These are phyloP conservation scores for Sarcophaga peregrina DNA, from an alignment of 1,140 invertebrate genomes.

Conservation along the genomic window DNA sequence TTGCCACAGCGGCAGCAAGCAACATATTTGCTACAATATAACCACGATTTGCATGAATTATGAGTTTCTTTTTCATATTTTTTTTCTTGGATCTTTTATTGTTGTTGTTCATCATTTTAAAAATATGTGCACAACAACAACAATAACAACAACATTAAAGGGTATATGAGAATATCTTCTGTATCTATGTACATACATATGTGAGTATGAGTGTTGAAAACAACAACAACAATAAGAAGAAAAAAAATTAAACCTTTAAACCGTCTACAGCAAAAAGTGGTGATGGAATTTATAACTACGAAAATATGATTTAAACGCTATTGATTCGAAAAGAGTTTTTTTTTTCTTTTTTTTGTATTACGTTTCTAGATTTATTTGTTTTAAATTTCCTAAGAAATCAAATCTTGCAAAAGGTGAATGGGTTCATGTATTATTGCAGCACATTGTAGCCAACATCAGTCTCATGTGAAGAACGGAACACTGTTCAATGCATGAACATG, in stretches of 20 bases:
- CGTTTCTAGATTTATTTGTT: conserved; percentile 1
- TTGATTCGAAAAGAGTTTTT: conserved; percentile 37
- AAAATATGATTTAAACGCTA: conserved; percentile 41
- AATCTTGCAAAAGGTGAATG: conserved; percentile 30
- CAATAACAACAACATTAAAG: no score
- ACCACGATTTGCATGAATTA: conserved; percentile 41
- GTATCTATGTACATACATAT: neutral
- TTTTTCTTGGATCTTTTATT: neutral
- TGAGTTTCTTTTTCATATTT: neutral
- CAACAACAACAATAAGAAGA: no score
- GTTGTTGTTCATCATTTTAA: no score
- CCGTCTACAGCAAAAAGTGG: neutral
- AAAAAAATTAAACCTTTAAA: no score
- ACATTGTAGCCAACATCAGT: no score
- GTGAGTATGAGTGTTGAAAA: neutral
- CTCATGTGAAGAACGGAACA: no score
- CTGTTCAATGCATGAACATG: no score
- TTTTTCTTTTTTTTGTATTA: neutral
- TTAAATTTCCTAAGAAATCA: conserved; percentile 34
- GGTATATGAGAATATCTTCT: neutral
- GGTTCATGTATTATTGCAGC: conserved; percentile 4
- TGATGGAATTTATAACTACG: conserved; percentile 41
- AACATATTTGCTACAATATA: conserved; percentile 37
- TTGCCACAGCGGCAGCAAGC: conserved; percentile 9
- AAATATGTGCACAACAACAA: no score